Evolutionary conservation across 2,888 invertebrate species (phyloP), one percentile per base, ranked within the genome.

Genomic region (Amphimallon solstitiale): DNA sequence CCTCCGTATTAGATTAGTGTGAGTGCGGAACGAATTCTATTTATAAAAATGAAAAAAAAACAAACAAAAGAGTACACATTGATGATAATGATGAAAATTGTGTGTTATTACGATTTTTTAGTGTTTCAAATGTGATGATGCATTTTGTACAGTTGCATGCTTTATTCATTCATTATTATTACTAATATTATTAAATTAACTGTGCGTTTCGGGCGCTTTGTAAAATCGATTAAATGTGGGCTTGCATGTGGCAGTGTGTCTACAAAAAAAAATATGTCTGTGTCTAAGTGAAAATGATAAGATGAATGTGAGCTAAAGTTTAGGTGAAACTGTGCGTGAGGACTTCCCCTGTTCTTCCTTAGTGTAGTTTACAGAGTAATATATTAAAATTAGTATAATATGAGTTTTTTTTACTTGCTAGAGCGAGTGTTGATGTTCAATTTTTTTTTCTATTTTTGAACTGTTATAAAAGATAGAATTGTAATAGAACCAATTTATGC

Each of bases 91-190:
- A 21, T 51, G 40, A 56, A 12, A 15, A 56, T 63, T 56, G 56
- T 56, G 38, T 54, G 56, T 37, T 65, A 48, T 29, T 67, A 68
- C 61, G 75, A 72, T 73, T 79, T 79, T 77, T 79, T 80, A 81
- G 79, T 81, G 79, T 81, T 79, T 76, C 74, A 77, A 29, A 79
- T 79, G 77, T 78, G 75, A 77, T 78, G 79, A 77, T 78, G 79
- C 79, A 79, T 81, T 81, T 81, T 81, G 81, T 81, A 81, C 80
- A 81, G 80, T 78, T 79, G 79, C 80, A 80, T 80, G 80, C 80
- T 80, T 79, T 76, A 78, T 79, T 78, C 74, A 76, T 76, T 78
- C 74, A 77, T 78, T 73, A 71, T 71, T 73, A 72, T 74, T 74
- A 73, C 72, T 73, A 74, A 73, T 72, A 69, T 72, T 69, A 70